Conservation (phyloP, 1,140 invertebrate species). For the Drosophila malerkotliana region DNA sequence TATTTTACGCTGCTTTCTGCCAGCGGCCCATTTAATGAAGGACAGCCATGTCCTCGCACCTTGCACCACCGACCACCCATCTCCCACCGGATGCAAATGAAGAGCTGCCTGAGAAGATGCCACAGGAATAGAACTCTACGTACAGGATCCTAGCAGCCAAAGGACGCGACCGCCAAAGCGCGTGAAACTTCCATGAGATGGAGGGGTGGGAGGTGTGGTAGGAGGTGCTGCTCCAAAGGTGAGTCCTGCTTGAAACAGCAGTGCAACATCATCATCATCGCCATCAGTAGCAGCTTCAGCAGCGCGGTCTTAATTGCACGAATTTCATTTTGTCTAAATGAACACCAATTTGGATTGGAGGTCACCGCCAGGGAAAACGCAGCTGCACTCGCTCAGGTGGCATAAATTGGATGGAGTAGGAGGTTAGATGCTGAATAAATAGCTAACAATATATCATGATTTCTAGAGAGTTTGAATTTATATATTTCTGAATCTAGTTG, state of each 20-base stretch:
- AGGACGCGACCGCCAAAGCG: conserved; percentile 64
- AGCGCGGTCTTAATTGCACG: conserved; percentile 73
- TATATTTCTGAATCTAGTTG: too few species aligned
- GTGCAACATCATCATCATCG: conserved; percentile 31
- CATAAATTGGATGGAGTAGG: background rate
- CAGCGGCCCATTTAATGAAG: conserved; percentile 73
- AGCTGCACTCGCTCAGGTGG: conserved; percentile 18
- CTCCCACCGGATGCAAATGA: conserved; percentile 69
- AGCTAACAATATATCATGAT: conserved; percentile 10
- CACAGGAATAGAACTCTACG: conserved; percentile 26
- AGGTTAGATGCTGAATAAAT: background rate
- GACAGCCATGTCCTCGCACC: conserved; percentile 27
- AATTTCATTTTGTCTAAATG: conserved; percentile 83
- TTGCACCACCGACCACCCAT: background rate
- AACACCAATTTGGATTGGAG: conserved; percentile 73
- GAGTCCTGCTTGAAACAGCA: conserved; percentile 13
- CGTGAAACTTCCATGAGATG: conserved; percentile 36
- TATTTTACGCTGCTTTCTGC: conserved; percentile 62
- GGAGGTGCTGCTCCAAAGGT: conserved; percentile 21
- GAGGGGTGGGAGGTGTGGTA: conserved; percentile 23
- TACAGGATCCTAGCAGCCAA: conserved; percentile 51
- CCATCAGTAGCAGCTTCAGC: conserved; percentile 36
- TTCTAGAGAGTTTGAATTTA: too few species aligned
- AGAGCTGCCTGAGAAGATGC: conserved; percentile 52
- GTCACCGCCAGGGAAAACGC: conserved; percentile 53